Percentiles rank a stretch among this genome's conserved stretches.
Conservation (phyloP, 2,113 vertebrate genomes). For the Gobiocypris rarus region DNA sequence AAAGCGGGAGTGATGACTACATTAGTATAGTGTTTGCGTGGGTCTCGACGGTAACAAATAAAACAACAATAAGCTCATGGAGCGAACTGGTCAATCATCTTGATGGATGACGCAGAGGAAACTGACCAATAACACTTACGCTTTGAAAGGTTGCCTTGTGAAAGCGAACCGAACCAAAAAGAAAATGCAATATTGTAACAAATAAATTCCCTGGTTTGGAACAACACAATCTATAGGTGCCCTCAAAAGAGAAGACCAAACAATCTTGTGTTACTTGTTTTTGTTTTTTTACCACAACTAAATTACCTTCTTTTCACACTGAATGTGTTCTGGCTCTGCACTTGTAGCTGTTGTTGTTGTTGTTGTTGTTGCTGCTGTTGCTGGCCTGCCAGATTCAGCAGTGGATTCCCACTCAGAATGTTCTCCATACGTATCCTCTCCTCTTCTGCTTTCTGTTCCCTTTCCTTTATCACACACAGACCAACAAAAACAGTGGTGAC, state of each 20-base stretch:
- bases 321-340: conserved; percentile 81
- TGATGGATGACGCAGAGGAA: too few species aligned
- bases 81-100: too few species aligned
- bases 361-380: conserved; percentile 84
- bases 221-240: too few species aligned
- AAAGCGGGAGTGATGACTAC: too few species aligned
- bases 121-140: too few species aligned
- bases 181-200: too few species aligned
- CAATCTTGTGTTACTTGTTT: neutral
- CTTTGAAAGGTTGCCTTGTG: too few species aligned
- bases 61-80: too few species aligned
- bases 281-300: neutral
- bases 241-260: neutral
- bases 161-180: too few species aligned
- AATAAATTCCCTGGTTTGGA: too few species aligned
- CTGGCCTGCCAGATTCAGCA: conserved; percentile 91
- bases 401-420: conserved; percentile 93
- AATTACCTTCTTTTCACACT: conserved; percentile 94
- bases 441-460: conserved; percentile 96
- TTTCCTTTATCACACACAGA: conserved; percentile 79
- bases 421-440: conserved; percentile 98
- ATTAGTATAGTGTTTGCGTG: too few species aligned
- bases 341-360: conserved; percentile 76
- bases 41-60: too few species aligned
- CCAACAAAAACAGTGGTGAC: conserved; percentile 15